Conservation (phyloP, 1,140 invertebrate species). For the Ooceraea biroi region DNA sequence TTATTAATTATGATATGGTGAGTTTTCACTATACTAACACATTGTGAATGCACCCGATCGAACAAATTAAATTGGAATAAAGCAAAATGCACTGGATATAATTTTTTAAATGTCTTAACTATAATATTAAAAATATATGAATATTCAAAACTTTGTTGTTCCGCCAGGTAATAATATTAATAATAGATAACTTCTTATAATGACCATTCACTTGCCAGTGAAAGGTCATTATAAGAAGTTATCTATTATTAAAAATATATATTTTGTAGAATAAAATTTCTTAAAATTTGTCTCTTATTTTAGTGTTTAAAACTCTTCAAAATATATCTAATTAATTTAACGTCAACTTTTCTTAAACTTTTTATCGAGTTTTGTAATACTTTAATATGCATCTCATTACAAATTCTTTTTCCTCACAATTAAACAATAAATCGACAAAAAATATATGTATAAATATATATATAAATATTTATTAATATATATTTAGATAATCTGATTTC, state of each 20-base stretch:
- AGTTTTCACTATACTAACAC: conserved; percentile 33
- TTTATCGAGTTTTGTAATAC: not conserved
- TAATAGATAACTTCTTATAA: too few relatives aligned
- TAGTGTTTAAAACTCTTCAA: not conserved
- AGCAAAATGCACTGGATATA: not conserved
- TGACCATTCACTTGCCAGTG: too few relatives aligned
- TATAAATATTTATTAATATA: not conserved
- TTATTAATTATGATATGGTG: conserved; percentile 47
- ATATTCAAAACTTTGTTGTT: too few relatives aligned
- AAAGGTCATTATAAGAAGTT: too few relatives aligned
- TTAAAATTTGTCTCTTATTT: conserved; percentile 21
- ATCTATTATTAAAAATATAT: conserved; percentile 11
- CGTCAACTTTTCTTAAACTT: not conserved
- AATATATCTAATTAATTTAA: not conserved
- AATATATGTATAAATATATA: conserved; percentile 26
- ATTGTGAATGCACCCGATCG: not conserved
- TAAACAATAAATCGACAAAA: conserved; percentile 5
- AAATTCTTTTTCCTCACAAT: not conserved
- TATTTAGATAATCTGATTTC: not conserved
- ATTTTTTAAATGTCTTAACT: not conserved
- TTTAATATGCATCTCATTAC: not conserved
- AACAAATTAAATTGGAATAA: not conserved
- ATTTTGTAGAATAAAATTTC: not conserved
- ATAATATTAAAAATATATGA: not conserved
- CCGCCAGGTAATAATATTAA: too few relatives aligned